These are phyloP conservation scores for Cataglyphis livida DNA, from an alignment of 2,888 invertebrate species.

Conservation along the genomic window DNA sequence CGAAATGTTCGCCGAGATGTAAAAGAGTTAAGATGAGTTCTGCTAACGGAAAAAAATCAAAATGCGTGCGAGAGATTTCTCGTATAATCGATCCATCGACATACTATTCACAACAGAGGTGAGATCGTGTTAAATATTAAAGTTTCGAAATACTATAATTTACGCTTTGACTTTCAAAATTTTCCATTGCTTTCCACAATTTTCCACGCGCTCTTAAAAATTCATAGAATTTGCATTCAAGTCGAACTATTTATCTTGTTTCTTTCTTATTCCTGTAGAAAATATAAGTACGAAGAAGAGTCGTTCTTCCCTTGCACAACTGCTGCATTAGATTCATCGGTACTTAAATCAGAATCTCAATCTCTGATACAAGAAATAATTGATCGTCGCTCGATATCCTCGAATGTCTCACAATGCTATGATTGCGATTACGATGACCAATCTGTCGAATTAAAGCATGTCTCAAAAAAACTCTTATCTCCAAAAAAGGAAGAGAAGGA, in stretches of 20 bases:
- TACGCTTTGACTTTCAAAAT: not conserved
- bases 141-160: not conserved
- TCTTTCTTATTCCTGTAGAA: not conserved
- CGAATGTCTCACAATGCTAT: constrained; percentile 3
- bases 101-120: constrained; percentile 20
- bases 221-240: not conserved
- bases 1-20: not conserved
- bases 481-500: constrained; percentile 76
- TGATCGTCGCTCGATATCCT: constrained; percentile 14
- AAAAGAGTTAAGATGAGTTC: constrained; percentile 4
- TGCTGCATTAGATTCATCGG: not conserved
- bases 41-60: not conserved
- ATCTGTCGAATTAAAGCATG: not conserved
- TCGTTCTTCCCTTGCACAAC: constrained; percentile 3
- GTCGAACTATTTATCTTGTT: not conserved
- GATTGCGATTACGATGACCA: constrained; percentile 1
- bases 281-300: constrained; percentile 37
- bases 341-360: constrained; percentile 36
- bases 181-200: not conserved
- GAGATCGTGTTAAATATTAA: not conserved
- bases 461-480: not conserved
- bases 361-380: constrained; percentile 35
- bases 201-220: not conserved
- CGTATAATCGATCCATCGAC: not conserved
- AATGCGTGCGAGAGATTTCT: not conserved